A percentile compares a stretch with the other conserved stretches of the same genome.
These are phyloP conservation scores for Zygothrica quintamaculata DNA, from an alignment of 2,888 invertebrate genomes.

Conservation along the genomic window DNA sequence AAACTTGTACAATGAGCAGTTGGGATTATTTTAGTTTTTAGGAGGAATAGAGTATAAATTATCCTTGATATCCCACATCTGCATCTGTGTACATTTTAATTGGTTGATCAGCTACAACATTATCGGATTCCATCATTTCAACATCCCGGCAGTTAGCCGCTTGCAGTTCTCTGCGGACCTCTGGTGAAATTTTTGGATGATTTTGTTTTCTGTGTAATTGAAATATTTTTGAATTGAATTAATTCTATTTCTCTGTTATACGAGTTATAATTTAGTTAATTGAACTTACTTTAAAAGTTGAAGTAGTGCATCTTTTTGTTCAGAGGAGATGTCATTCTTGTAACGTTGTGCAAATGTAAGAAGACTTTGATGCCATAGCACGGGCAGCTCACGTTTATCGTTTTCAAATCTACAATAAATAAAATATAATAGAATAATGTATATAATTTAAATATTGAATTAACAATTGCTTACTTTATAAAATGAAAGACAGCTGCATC, in stretches of 20 bases:
- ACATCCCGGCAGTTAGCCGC: constrained; percentile 92
- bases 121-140: constrained; percentile 85
- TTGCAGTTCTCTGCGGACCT: constrained; percentile 94
- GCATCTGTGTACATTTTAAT: constrained; percentile 77
- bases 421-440: background rate
- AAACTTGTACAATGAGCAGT: background rate
- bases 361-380: constrained; percentile 98
- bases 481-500: constrained; percentile 98
- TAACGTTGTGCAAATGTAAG: constrained; percentile 97
- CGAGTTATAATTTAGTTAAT: background rate
- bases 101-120: constrained; percentile 59
- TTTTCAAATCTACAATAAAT: constrained; percentile 89
- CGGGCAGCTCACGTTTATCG: constrained; percentile 94
- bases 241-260: background rate
- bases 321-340: constrained; percentile 96
- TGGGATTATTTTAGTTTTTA: no score
- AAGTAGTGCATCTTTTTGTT: constrained; percentile 94
- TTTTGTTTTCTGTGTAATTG: constrained; percentile 80
- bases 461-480: constrained; percentile 87
- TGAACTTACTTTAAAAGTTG: constrained; percentile 87
- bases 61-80: constrained; percentile 74
- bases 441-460: background rate
- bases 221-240: constrained; percentile 17
- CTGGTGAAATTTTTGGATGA: constrained; percentile 86
- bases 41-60: background rate